Conservation (phyloP, 2,113 vertebrate species). For the Microtus richardsoni region DNA sequence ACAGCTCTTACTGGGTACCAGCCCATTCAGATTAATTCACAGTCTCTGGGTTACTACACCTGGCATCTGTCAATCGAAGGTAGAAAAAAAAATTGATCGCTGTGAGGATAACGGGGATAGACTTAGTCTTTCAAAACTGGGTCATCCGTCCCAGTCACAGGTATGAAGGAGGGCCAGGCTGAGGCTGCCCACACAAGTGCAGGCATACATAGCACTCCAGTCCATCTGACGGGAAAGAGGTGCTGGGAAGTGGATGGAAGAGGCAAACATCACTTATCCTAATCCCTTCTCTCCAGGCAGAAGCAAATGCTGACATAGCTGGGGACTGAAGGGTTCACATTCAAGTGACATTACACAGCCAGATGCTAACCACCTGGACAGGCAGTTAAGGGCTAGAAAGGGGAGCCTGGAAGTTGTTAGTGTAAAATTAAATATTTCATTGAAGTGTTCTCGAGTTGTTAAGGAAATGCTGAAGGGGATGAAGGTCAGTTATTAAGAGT, state of each 20-base stretch:
- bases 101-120: background rate
- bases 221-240: background rate
- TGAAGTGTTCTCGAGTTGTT: conserved; percentile 1
- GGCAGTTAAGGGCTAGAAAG: background rate
- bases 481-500: conserved; percentile 9
- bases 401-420: conserved; percentile 25
- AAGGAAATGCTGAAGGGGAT: conserved; percentile 8
- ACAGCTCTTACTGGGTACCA: background rate
- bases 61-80: conserved; percentile 16
- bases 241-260: background rate
- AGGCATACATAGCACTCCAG: background rate
- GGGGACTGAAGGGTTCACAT: background rate
- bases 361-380: background rate
- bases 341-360: background rate
- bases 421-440: conserved; percentile 30
- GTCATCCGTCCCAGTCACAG: background rate
- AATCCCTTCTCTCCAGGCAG: background rate
- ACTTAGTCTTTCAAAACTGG: background rate
- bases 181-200: background rate
- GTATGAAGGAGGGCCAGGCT: background rate
- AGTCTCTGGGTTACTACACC: background rate
- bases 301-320: accelerated
- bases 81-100: conserved; percentile 41
- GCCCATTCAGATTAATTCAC: background rate
- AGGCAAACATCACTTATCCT: background rate